These are phyloP conservation scores for Echinarachnius parma DNA, from an alignment of 53 echinoderm and acorn worm species.

Conservation along the genomic window DNA sequence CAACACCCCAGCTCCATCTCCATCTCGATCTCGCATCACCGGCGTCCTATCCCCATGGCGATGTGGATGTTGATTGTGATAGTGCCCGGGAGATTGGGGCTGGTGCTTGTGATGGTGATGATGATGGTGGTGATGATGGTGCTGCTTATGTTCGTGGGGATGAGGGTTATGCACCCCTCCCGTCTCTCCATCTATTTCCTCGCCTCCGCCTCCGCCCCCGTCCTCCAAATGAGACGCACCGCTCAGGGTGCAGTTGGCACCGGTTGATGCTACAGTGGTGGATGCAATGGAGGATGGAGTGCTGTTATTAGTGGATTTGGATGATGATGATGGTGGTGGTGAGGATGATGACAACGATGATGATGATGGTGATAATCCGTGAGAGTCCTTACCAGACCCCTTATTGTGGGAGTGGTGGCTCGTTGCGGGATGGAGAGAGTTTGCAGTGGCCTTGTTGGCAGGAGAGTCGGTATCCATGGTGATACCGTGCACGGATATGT, in stretches of 20 bases:
- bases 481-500: constrained; percentile 21
- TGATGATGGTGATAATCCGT: constrained; percentile 10
- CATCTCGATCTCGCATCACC: no score
- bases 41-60: no score
- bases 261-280: constrained; percentile 8
- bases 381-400: constrained; percentile 12
- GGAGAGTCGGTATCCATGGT: constrained; percentile 13
- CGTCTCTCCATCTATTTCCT: not conserved
- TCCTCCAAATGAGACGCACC: no score
- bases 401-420: no score
- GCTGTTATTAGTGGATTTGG: constrained; percentile 7
- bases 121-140: constrained; percentile 12
- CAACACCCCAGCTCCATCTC: no score
- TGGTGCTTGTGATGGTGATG: constrained; percentile 26
- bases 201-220: not conserved
- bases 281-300: not conserved
- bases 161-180: not conserved
- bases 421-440: constrained; percentile 1
- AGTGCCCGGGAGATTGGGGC: no score
- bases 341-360: constrained; percentile 28
- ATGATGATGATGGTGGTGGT: constrained; percentile 9
- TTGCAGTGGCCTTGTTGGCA: not conserved
- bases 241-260: no score
- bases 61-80: no score
- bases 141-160: not conserved